Evolutionary conservation across 2,888 invertebrate genomes (phyloP).

Genomic region (Dasypolia templi): DNA sequence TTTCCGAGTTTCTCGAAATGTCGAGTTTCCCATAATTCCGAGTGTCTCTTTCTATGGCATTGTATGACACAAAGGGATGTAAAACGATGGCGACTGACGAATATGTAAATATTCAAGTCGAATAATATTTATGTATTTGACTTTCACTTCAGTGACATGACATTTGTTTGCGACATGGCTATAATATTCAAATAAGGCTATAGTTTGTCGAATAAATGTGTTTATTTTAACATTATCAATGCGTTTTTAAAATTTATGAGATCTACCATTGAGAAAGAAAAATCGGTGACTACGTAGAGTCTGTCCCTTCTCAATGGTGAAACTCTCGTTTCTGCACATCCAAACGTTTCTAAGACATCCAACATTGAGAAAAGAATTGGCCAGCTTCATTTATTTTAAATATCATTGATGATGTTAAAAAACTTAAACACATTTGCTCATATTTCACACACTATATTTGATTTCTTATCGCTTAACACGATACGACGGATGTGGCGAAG

Average conservation of each 20-base stretch:
- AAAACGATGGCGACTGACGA: slow-evolving; percentile 23
- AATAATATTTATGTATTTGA: slow-evolving; percentile 52
- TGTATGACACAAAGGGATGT: slow-evolving; percentile 54
- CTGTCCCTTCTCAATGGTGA: too few relatives aligned
- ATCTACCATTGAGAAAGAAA: neutral
- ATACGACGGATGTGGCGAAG: too few relatives aligned
- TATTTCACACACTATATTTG: neutral
- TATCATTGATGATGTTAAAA: too few relatives aligned
- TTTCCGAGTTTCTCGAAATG: slow-evolving; percentile 29
- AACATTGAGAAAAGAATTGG: too few relatives aligned
- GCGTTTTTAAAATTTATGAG: neutral
- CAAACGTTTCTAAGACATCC: too few relatives aligned
- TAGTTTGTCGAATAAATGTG: neutral
- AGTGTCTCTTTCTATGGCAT: slow-evolving; percentile 51
- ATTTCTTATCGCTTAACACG: neutral
- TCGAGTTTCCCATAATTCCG: slow-evolving; percentile 15
- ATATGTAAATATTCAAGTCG: slow-evolving; percentile 41
- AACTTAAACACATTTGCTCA: too few relatives aligned
- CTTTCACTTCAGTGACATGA: slow-evolving; percentile 50
- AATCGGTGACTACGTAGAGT: too few relatives aligned
- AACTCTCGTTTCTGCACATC: too few relatives aligned
- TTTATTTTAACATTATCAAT: neutral
- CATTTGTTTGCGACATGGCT: slow-evolving; percentile 24
- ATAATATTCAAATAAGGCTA: slow-evolving; percentile 36
- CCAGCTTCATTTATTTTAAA: too few relatives aligned